A percentile compares a stretch with the other conserved stretches of the same genome.
Conservation (phyloP, 2,113 vertebrate genomes). For the Elachura formosa region DNA sequence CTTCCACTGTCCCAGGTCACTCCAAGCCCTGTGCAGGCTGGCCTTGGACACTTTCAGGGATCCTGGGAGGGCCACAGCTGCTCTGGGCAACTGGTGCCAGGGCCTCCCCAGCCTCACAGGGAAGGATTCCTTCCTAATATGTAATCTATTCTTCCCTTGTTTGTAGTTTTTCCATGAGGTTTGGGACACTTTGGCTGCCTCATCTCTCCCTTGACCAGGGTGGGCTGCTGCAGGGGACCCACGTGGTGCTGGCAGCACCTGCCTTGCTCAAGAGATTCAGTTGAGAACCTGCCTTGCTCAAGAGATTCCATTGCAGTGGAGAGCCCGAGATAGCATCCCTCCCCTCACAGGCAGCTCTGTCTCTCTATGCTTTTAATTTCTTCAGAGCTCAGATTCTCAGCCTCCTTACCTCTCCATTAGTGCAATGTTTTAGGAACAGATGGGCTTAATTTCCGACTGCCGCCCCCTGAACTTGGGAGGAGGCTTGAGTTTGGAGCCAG, state of each 20-base stretch:
- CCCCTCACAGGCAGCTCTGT: background rate
- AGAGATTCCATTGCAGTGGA: background rate
- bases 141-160: background rate
- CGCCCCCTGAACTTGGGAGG: background rate
- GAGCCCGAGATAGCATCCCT: background rate
- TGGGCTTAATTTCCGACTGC: conserved; percentile 42
- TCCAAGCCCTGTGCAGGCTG: background rate
- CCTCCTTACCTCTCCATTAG: background rate
- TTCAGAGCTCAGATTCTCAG: background rate
- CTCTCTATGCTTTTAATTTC: background rate
- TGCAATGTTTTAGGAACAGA: background rate
- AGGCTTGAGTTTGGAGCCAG: background rate
- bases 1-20: background rate
- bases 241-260: background rate
- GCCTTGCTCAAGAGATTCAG: background rate
- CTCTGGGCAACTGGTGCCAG: background rate
- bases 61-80: background rate
- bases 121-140: background rate
- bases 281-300: background rate
- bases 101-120: background rate
- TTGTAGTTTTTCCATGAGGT: background rate
- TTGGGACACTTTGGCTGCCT: background rate
- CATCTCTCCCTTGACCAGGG: background rate
- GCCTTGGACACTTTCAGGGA: background rate
- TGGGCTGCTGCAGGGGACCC: background rate